phyloP scores from a whole-genome alignment of 2,113 vertebrate species.

The Balaeniceps rex region DNA sequence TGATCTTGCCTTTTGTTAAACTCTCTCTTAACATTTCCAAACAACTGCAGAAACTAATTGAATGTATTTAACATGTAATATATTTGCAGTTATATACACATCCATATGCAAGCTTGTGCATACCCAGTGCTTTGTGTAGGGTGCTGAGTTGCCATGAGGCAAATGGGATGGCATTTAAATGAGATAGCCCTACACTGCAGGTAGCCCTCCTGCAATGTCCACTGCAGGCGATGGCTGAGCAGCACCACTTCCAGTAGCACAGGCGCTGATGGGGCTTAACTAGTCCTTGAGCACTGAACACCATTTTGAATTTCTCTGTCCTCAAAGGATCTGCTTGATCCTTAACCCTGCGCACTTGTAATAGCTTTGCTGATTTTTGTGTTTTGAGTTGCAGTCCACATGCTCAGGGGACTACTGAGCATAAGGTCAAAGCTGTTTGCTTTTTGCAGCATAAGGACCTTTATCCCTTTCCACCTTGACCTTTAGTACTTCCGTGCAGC shows the following conservation, averaged over 20 bases:
- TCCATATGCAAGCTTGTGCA: neutral
- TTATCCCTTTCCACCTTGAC: neutral
- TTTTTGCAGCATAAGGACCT: neutral
- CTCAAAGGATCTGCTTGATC: neutral
- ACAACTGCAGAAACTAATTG: neutral
- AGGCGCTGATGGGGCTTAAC: neutral
- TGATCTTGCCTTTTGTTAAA: neutral
- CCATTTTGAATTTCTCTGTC: neutral
- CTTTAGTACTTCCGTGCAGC: neutral
- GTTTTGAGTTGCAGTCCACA: neutral
- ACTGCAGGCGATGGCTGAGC: neutral
- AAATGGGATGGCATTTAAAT: neutral
- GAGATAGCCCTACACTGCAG: neutral
- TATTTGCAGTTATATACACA: neutral
- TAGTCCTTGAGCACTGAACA: neutral
- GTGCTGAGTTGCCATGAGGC: neutral
- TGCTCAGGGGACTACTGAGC: neutral
- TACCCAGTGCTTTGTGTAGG: neutral
- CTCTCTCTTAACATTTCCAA: neutral
- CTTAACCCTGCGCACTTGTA: neutral
- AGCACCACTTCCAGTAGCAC: neutral
- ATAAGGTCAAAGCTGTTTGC: neutral
- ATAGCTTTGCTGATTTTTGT: neutral
- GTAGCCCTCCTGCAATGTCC: neutral
- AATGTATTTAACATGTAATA: neutral